Base-by-base conservation (phyloP, 2,797 vertebrate species). In the Sebastes trivittatus region DNA sequence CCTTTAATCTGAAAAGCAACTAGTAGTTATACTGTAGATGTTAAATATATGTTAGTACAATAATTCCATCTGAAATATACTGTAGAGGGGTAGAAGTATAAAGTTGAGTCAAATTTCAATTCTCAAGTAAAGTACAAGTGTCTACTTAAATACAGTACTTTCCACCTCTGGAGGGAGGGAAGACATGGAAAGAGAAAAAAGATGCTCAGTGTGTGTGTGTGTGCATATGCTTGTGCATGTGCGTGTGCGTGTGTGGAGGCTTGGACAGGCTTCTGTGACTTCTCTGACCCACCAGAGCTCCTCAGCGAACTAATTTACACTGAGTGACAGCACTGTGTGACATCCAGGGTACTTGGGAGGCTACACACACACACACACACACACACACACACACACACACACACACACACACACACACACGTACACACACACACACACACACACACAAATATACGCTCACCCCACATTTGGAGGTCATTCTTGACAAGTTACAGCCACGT, bases 181-280 rank as follows among this genome's bases (percentile, higher is more conserved):
- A 32, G 27, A 59, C 13, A 11, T 22, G 8, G 11, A 61, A 20
- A 27, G 18, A 36, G 52, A 42, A 38, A 56, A 42, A 54, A 10
- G 3, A 36, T 23, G 18, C 18, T 34, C 23, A 66, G 55, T 49
- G 52, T 66, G 34, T 64, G 60, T 32, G 29, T 16, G 29, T 36
- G 52, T 66, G 59, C 34, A 27, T 46, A 16, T 52, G 71, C 62
- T 4, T 73, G 71, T 62, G 58, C 25, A 32, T 2, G 71, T 62
- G 59, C 34, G 59, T 73, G 71, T 52, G 59, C n/a, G 2, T 16
- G 62, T 18, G 52, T 59, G 72, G n/a, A 42, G 86, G 93, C 83
- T 92, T 94, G 95, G 81, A 83, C 71, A 77, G 76, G 81, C 81
- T 87, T 68, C 62, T 81, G 71, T 83, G 83, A 83, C 88, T 80